phyloP scores from a whole-genome alignment of 92 coral and sea anemone genomes.

The Plumapathes pennacea region DNA sequence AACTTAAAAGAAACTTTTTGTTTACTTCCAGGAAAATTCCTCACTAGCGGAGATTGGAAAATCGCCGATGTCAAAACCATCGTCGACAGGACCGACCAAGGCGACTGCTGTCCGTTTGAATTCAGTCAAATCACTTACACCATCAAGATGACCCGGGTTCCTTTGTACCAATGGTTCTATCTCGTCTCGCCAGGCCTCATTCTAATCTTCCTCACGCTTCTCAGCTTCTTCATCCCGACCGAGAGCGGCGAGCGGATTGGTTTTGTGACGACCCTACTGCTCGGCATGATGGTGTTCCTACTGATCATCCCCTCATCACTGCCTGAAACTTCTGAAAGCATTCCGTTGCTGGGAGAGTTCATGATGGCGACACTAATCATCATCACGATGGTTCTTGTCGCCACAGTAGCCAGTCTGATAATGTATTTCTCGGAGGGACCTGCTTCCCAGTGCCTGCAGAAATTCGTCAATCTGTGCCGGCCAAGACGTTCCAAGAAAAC shows the following conservation, averaged over 20 bases:
- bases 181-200: slow-evolving; percentile 54
- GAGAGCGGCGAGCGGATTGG: slow-evolving; percentile 89
- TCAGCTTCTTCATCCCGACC: slow-evolving; percentile 70
- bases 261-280: slow-evolving; percentile 72
- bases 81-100: slow-evolving; percentile 9
- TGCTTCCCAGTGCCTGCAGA: slow-evolving; percentile 20
- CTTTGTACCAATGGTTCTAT: slow-evolving; percentile 57
- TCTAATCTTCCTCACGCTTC: slow-evolving; percentile 51
- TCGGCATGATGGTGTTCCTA: slow-evolving; percentile 80
- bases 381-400: slow-evolving; percentile 37
- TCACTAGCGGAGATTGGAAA: slow-evolving; percentile 65
- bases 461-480: not conserved
- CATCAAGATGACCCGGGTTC: slow-evolving; percentile 38
- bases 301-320: slow-evolving; percentile 54
- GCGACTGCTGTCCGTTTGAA: slow-evolving; percentile 58
- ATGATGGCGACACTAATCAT: slow-evolving; percentile 32
- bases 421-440: slow-evolving; percentile 50
- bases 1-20: not conserved
- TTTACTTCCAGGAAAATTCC: slow-evolving; percentile 30
- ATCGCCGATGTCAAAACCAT: slow-evolving; percentile 1
- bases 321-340: slow-evolving; percentile 59
- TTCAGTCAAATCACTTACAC: slow-evolving; percentile 42
- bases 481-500: not conserved
- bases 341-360: slow-evolving; percentile 58
- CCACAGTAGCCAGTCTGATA: slow-evolving; percentile 47